Percentiles rank a stretch among this genome's conserved stretches.
phyloP scores from a whole-genome alignment of 2,113 vertebrate genomes.

The Coreoperca whiteheadi region DNA sequence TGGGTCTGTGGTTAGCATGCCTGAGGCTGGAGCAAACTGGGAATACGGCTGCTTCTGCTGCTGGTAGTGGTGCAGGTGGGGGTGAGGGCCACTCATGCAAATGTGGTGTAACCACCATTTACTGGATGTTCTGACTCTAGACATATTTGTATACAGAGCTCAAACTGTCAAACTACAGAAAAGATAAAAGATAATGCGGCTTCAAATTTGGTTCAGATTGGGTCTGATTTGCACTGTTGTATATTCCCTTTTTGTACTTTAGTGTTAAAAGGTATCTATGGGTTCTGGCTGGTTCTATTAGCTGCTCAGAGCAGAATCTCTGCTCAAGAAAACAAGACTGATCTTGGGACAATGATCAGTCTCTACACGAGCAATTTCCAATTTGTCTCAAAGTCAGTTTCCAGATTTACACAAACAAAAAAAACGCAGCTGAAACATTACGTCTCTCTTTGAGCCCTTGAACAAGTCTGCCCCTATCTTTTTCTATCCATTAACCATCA shows the following conservation, averaged over 20 bases:
- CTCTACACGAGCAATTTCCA: not conserved
- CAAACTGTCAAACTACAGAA: conserved; percentile 45
- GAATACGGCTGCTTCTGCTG: conserved; percentile 73
- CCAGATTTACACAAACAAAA: not conserved
- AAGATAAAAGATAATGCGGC: conserved; percentile 34
- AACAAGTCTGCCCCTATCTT: conserved; percentile 10
- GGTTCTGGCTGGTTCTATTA: not conserved
- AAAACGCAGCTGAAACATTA: not conserved
- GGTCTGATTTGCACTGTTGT: not conserved
- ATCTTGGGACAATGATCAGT: conserved; percentile 8
- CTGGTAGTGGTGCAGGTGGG: conserved; percentile 59
- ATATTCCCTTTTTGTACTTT: not conserved
- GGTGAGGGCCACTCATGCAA: conserved; percentile 76
- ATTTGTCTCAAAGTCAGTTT: conserved; percentile 11
- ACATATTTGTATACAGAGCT: conserved; percentile 52
- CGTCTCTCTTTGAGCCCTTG: conserved; percentile 18
- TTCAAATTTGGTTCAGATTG: conserved; percentile 15
- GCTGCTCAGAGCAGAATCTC: not conserved
- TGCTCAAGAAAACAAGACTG: not conserved
- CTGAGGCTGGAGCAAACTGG: conserved; percentile 74
- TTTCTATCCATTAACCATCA: conserved; percentile 43
- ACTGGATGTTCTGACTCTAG: conserved; percentile 57
- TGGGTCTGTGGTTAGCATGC: conserved; percentile 76
- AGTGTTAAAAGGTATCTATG: not conserved
- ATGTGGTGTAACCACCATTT: conserved; percentile 69